Base-by-base conservation (phyloP, 2,113 vertebrate species). In the Periophthalmus modestus region DNA sequence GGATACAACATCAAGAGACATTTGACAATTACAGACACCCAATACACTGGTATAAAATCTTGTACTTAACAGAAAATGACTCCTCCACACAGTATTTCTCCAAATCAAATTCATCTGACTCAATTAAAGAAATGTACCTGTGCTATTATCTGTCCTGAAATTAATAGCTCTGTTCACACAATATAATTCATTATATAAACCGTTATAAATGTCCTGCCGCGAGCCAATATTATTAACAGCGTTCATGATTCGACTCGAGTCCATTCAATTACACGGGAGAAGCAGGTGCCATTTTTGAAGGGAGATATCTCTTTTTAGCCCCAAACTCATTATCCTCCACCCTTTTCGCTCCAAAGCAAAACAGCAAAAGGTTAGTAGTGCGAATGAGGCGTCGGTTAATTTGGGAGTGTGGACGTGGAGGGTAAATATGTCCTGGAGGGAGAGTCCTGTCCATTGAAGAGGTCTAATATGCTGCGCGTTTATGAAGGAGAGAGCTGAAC, bases 261-360 rank as follows among this genome's bases (percentile, higher is more conserved):
- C 72, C 61, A 50, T 50, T 72, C 59, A 78, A 75, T 88, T 80
- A 76, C 68, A 39, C 62, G 69, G 33, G 33, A 39, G 71, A 69
- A 68, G 65, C 21, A 47, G 24, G 71, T 66, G 69, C 79, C 82
- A 84, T 43, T 68, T 76, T 68, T 78, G 7, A 71, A 50, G 33
- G 50, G 5, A 46, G n/a, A 75, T 57, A 68, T 71, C 62, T 77
- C 68, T 54, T 66, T 76, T 69, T 57, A 48, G 47, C 57, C 66
- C 69, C 61, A 28, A 82, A 71, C 71, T 84, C 79, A 76, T 82
- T 82, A 28, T 73, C 50, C 71, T 47, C 82, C 77, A 63, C 68
- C 36, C 71, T 52, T 82, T 75, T 67, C 33, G 69, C 7, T 74
- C 57, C 48, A 63, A 54, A 69, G 72, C 50, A 63, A 55, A 59